A percentile compares a stretch with the other conserved stretches of the same genome.
phyloP scores from a whole-genome alignment of 1,140 invertebrate genomes.

The Leptinotarsa undecemlineata region DNA sequence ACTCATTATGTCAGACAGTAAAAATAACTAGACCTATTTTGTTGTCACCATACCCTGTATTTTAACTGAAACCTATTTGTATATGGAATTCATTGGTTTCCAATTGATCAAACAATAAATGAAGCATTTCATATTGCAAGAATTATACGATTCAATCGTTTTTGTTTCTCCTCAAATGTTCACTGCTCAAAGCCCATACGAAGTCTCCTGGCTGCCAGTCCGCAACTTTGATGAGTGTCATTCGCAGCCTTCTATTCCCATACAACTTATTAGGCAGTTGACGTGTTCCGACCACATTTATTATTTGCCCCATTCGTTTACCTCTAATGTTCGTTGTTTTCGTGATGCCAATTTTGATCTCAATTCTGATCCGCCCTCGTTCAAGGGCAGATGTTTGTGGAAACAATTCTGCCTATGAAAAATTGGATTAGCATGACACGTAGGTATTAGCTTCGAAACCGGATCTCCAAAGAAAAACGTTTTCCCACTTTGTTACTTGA shows the following conservation, averaged over 20 bases:
- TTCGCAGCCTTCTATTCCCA: constrained; percentile 29
- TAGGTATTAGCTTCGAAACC: too few species aligned
- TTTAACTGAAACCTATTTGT: too few species aligned
- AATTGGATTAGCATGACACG: too few species aligned
- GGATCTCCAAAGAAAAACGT: too few species aligned
- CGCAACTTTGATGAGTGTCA: constrained; percentile 26
- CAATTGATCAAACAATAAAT: background rate
- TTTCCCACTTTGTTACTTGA: too few species aligned
- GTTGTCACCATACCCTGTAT: too few species aligned
- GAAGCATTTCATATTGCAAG: too few species aligned
- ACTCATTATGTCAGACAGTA: too few species aligned
- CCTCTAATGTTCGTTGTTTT: constrained; percentile 14
- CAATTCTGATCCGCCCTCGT: constrained; percentile 6
- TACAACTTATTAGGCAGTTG: constrained; percentile 36
- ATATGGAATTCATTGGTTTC: background rate
- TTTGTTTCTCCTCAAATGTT: too few species aligned
- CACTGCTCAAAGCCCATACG: background rate
- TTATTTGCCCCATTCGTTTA: constrained; percentile 37
- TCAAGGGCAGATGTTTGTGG: constrained; percentile 1
- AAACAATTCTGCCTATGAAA: background rate
- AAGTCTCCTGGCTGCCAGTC: constrained; percentile 1
- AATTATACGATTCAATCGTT: too few species aligned
- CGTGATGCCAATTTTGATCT: constrained; percentile 10
- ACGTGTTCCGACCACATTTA: constrained; percentile 39
- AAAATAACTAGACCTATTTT: too few species aligned